phyloP scores from a whole-genome alignment of 2,797 vertebrate species.

The Todus mexicanus region DNA sequence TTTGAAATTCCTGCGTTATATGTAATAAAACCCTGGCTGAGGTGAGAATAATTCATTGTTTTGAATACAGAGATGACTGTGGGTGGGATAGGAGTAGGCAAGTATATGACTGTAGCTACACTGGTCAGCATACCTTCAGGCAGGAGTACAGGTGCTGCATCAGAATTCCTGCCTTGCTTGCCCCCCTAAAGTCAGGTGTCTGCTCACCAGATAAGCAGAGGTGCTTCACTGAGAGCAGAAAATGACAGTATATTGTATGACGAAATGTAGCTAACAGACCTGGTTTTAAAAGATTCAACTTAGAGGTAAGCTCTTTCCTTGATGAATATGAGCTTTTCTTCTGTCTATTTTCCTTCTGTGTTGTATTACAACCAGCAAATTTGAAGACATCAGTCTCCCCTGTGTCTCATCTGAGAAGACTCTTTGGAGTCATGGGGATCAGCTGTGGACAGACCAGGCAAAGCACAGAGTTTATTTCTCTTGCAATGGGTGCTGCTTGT shows the following conservation, averaged over 20 bases:
- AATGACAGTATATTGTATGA: neutral
- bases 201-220: neutral
- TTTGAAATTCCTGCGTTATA: neutral
- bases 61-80: neutral
- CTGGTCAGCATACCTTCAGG: neutral
- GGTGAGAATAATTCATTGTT: neutral
- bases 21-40: neutral
- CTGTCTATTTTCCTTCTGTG: neutral
- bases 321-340: neutral
- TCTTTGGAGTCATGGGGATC: neutral
- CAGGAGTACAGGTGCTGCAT: neutral
- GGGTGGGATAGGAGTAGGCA: neutral
- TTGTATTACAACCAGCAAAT: neutral
- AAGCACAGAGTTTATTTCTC: neutral
- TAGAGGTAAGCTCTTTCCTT: neutral
- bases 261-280: neutral
- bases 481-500: neutral
- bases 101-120: neutral
- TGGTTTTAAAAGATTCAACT: neutral
- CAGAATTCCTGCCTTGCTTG: neutral
- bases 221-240: neutral
- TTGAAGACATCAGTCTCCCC: neutral
- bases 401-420: neutral
- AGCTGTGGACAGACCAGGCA: neutral
- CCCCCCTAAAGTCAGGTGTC: neutral